phyloP scores from a whole-genome alignment of 2,797 vertebrate species.

The Lepilemur ruficaudatus region DNA sequence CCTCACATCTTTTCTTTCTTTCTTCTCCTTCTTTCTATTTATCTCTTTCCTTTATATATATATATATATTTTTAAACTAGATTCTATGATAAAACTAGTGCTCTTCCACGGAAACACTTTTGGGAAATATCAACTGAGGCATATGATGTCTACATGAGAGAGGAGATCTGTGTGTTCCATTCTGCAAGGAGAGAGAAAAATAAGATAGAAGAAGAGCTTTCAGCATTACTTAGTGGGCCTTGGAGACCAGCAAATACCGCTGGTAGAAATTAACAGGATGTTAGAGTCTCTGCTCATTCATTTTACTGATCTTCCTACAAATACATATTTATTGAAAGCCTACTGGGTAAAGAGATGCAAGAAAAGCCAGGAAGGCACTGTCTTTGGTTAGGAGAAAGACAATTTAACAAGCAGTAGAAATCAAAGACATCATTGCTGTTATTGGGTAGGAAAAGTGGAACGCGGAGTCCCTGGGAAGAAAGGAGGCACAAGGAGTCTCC shows the following conservation, averaged over 20 bases:
- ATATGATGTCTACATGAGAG: neutral
- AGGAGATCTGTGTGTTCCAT: neutral
- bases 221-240: neutral
- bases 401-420: neutral
- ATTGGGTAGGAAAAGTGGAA: neutral
- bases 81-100: neutral
- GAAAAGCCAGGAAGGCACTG: neutral
- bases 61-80: too few species aligned
- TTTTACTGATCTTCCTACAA: neutral
- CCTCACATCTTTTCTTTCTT: neutral
- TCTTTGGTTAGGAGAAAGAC: neutral
- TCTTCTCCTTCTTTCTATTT: too few species aligned
- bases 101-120: neutral
- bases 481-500: neutral
- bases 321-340: neutral
- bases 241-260: neutral
- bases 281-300: neutral
- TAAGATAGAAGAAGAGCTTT: neutral
- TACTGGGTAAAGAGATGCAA: neutral
- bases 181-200: neutral
- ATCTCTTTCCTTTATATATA: too few species aligned
- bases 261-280: neutral
- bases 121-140: neutral
- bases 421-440: rapidly evolving
- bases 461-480: neutral